Evolutionary conservation across 2,888 invertebrate genomes (phyloP), one percentile per base, ranked within the genome.

Genomic region (Pristionchus entomophagus): DNA sequence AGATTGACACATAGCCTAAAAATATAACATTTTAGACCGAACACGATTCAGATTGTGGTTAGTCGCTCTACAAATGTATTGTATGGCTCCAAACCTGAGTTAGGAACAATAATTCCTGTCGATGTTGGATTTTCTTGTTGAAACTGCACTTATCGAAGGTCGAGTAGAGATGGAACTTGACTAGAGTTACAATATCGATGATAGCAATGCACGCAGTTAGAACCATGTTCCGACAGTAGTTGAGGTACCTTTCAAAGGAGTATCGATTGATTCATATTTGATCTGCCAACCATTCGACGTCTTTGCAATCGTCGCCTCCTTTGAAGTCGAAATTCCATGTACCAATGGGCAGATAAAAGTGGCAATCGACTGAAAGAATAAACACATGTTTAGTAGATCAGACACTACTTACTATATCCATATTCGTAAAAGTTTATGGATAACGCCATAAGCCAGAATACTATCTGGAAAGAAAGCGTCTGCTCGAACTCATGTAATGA

Each of bases 181-280:
- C 19, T 1, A 82, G 29, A 0, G 59, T 82, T 0, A 51, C n/a
- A 17, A 59, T 59, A 35, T 82, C 82, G n/a, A 82, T 8, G 26
- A n/a, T 19, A 2, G 59, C 82, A n/a, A 82, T 82, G n/a, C n/a
- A 22, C 6, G 82, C 82, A 17, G 82, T 82, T 4, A 82, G 38
- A 8, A 82, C 6, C 82, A 82, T 82, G 41, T 82, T 82, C 38
- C 82, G 53, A 10, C 82, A 82, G 59, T 82, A 82, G 82, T 82
- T 82, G 4, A 82, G 41, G 82, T 82, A 82, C 82, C 82, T 82
- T 14, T n/a, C 35, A 1, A 32, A 73, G 10, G 2, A 8, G 0
- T 29, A 69, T 65, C 22, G 14, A 10, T 3, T 22, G 17, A 32
- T 10, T 6, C 19, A 35, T n/a, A n/a, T n/a, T n/a, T n/a, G 0